Conservation (phyloP, 1,140 invertebrate genomes). For the Drosophila sulfurigaster region DNA sequence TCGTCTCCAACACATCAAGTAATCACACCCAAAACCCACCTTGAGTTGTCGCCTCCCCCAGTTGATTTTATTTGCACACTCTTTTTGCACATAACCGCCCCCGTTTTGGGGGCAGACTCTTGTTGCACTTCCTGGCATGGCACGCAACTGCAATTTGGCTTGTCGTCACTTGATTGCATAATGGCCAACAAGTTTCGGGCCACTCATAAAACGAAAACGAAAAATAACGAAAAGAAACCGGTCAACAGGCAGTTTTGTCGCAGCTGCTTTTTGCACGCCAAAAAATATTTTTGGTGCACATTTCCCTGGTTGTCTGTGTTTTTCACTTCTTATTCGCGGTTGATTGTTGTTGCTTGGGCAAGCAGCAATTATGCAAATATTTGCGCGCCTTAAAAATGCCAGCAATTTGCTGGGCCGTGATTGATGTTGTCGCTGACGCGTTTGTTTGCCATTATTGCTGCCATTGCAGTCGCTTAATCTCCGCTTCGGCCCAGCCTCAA, state of each 20-base stretch:
- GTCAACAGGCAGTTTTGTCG: slow-evolving; percentile 53
- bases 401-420: slow-evolving; percentile 71
- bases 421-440: slow-evolving; percentile 63
- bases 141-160: slow-evolving; percentile 73
- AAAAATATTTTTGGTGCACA: slow-evolving; percentile 60
- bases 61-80: background rate
- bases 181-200: slow-evolving; percentile 62
- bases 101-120: slow-evolving; percentile 39
- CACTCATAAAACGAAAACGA: slow-evolving; percentile 55
- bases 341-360: slow-evolving; percentile 52
- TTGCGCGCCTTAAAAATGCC: slow-evolving; percentile 75
- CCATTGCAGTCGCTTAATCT: background rate
- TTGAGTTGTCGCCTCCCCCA: slow-evolving; percentile 7
- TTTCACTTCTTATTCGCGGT: slow-evolving; percentile 17
- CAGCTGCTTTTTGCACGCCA: slow-evolving; percentile 53
- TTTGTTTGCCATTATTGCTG: slow-evolving; percentile 13
- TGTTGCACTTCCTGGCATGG: slow-evolving; percentile 75
- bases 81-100: slow-evolving; percentile 30
- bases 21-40: slow-evolving; percentile 3
- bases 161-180: slow-evolving; percentile 79
- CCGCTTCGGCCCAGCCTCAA: background rate
- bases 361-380: slow-evolving; percentile 80
- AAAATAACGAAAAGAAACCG: slow-evolving; percentile 62
- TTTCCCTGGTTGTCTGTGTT: slow-evolving; percentile 49
- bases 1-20: background rate